Evolutionary conservation across 2,888 invertebrate species (phyloP).

Genomic region (Eugnorisma glareosa): DNA sequence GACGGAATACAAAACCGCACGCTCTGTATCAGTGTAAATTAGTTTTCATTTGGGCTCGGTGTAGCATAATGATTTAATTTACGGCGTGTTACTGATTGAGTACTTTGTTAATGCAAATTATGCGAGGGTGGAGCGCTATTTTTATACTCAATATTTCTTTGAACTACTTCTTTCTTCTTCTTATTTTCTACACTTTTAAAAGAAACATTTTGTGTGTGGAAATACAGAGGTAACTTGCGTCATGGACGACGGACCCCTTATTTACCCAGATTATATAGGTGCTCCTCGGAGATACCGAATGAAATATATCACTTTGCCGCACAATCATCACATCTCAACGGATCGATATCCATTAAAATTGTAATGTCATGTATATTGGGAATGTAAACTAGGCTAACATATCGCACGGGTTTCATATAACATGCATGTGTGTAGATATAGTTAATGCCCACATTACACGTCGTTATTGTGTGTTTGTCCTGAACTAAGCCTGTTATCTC

Average conservation of each 20-base stretch:
- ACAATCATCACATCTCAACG: conserved; percentile 54
- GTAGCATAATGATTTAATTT: conserved; percentile 51
- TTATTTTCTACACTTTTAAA: no score
- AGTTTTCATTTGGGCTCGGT: conserved; percentile 42
- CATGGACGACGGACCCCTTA: conserved; percentile 25
- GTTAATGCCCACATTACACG: conserved; percentile 38
- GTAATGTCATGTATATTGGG: conserved; percentile 49
- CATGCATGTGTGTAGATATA: conserved; percentile 22
- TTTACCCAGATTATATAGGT: conserved; percentile 20
- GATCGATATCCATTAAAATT: conserved; percentile 62
- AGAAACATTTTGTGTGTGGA: conserved; percentile 6
- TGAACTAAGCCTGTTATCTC: conserved; percentile 61
- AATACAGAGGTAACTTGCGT: conserved; percentile 21
- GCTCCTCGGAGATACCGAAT: conserved; percentile 44
- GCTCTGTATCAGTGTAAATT: conserved; percentile 54
- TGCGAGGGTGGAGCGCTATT: conserved; percentile 2
- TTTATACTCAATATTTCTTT: conserved; percentile 29
- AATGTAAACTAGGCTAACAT: conserved; percentile 47
- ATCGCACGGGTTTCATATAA: conserved; percentile 20
- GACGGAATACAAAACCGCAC: conserved; percentile 44
- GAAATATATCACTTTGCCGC: conserved; percentile 50
- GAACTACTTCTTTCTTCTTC: conserved; percentile 19
- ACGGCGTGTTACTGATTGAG: conserved; percentile 12
- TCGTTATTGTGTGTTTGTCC: conserved; percentile 51
- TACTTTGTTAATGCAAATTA: conserved; percentile 21